These are phyloP conservation scores for Cosmopolites sordidus DNA, from an alignment of 2,888 invertebrate species.

Conservation along the genomic window DNA sequence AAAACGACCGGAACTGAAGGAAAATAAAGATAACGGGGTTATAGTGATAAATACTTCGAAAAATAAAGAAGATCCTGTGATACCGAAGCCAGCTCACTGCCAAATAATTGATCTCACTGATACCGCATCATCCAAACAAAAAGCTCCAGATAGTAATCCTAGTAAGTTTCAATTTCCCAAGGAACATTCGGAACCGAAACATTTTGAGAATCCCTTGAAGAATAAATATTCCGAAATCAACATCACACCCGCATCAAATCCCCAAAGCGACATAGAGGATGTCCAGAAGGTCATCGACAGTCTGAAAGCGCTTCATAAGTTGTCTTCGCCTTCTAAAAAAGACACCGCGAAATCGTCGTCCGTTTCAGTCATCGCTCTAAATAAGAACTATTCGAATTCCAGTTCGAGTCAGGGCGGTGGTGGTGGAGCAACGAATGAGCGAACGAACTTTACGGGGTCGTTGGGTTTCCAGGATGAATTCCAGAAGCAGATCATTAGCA, in stretches of 20 bases:
- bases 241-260: conserved; percentile 22
- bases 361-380: conserved; percentile 46
- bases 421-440: conserved; percentile 6
- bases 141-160: background rate
- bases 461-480: conserved; percentile 46
- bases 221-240: conserved; percentile 27
- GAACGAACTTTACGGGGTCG: conserved; percentile 26
- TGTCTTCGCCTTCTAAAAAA: conserved; percentile 42
- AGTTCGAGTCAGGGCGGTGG: conserved; percentile 11
- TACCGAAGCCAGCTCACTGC: conserved; percentile 35
- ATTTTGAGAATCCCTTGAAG: conserved; percentile 9
- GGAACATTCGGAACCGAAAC: conserved; percentile 6
- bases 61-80: conserved; percentile 28
- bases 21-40: conserved; percentile 17
- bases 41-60: conserved; percentile 17
- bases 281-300: conserved; percentile 51
- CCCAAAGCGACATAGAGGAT: conserved; percentile 41
- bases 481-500: conserved; percentile 45
- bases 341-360: conserved; percentile 41
- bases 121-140: background rate
- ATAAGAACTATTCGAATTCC: conserved; percentile 41
- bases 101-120: conserved; percentile 43
- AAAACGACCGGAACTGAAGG: conserved; percentile 1
- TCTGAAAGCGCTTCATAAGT: conserved; percentile 49
- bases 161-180: conserved; percentile 1